Conservation (phyloP, 2,888 invertebrate genomes). For the Myopa tessellatipennis region DNA sequence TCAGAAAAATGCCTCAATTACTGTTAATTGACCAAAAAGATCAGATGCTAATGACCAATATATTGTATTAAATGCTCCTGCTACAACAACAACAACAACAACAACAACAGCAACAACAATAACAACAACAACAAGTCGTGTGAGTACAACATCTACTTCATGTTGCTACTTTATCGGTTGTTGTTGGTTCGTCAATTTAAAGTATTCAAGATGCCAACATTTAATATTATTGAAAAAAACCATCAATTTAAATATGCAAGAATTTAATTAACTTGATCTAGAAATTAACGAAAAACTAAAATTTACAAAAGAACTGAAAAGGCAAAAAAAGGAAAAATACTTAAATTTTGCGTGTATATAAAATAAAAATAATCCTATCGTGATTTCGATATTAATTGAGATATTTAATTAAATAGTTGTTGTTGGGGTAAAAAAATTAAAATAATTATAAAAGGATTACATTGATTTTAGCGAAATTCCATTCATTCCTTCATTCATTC, state of each 20-base stretch:
- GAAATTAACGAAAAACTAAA: too few species aligned
- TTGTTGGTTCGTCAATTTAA: too few species aligned
- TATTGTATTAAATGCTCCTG: background rate
- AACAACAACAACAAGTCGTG: too few species aligned
- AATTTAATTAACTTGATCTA: too few species aligned
- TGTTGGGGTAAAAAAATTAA: background rate
- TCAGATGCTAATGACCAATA: slow-evolving; percentile 28
- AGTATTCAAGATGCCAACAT: too few species aligned
- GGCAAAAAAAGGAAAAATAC: background rate
- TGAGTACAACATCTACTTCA: too few species aligned
- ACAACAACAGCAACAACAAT: too few species aligned
- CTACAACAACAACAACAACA: background rate
- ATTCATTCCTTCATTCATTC: background rate
- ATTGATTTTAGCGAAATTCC: background rate
- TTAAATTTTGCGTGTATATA: background rate
- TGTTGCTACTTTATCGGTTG: too few species aligned
- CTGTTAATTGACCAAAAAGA: slow-evolving; percentile 24
- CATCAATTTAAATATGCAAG: too few species aligned
- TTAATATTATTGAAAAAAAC: too few species aligned
- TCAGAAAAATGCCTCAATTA: slow-evolving; percentile 28
- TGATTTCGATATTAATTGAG: background rate
- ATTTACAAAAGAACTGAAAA: background rate
- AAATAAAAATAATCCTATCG: too few species aligned
- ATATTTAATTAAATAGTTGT: background rate
- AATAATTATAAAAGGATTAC: too few species aligned